phyloP scores from a whole-genome alignment of 2,797 vertebrate species.

The Chelonia mydas region DNA sequence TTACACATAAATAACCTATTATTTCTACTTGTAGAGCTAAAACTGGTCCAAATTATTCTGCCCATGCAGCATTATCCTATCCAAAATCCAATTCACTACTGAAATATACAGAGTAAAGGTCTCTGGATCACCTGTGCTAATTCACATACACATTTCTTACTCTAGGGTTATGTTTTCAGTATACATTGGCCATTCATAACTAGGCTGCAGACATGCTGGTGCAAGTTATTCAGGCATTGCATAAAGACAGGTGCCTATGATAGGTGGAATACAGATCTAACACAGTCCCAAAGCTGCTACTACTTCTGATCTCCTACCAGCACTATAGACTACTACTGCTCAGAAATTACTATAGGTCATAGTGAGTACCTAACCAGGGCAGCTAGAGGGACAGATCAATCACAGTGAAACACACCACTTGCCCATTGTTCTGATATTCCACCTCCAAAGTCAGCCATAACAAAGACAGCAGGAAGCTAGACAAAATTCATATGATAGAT shows the following conservation, averaged over 20 bases:
- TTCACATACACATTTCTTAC: not conserved
- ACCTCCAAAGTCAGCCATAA: too few relatives aligned
- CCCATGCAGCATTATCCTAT: not conserved
- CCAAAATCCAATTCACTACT: not conserved
- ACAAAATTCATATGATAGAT: too few relatives aligned
- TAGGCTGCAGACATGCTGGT: not conserved
- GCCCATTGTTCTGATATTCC: not conserved
- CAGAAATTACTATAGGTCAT: not conserved
- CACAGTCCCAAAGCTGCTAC: not conserved
- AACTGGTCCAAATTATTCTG: not conserved
- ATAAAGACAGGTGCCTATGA: not conserved
- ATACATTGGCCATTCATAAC: not conserved
- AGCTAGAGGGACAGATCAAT: not conserved
- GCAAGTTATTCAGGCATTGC: not conserved
- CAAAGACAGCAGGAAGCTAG: not conserved
- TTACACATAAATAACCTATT: not conserved
- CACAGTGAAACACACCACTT: not conserved
- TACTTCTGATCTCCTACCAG: not conserved
- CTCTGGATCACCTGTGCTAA: not conserved
- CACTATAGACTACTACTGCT: not conserved
- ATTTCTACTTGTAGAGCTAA: not conserved
- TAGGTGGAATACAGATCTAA: not conserved
- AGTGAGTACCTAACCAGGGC: not conserved
- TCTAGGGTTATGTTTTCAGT: not conserved
- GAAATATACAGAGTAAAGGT: not conserved